Evolutionary conservation across 2,113 vertebrate genomes (phyloP), one percentile per base, ranked within the genome.

Genomic region (Connochaetes taurinus): DNA sequence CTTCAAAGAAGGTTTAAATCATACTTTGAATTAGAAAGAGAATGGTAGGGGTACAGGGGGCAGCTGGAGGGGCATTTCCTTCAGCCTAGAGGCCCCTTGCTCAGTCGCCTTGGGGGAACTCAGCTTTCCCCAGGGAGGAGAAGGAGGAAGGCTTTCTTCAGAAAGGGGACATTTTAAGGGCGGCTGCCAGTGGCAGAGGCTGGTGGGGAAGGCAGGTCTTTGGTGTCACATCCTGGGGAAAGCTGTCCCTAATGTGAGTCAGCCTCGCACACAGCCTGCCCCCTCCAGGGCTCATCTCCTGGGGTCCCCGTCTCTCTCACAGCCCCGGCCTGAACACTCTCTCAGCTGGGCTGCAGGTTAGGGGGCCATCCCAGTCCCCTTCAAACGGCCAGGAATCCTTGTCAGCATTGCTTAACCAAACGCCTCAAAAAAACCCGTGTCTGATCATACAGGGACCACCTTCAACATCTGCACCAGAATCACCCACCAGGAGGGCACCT

Each of bases 391-490:
- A 36, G 45, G 31, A 21, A 45, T 27, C 29, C 6, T 2, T 7
- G 13, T 9, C 71, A 8, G 11, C 1, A 8, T 8, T 7, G 1
- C 17, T 21, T 14, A 10, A 45, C n/a, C 76, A 47, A 62, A 36
- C 0, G 2, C 62, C 64, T 74, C 62, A 52, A 31, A 87, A n/a
- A n/a, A 50, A 8, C 7, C 60, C 3, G 1, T 7, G 58, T 16
- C 21, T 52, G 19, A 16, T 11, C 47, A 2, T 9, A 4, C 45
- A 0, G 7, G 40, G 40, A 3, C 13, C 29, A 3, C 6, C 29
- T 53, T 23, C 12, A 16, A 4, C 23, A 11, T 15, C 36, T 11
- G 16, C 9, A 33, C 52, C 36, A 43, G 58, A 64, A 52, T 3
- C 33, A 5, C 2, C 52, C 90, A 25, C 2, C 15, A 17, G 27